Base-by-base conservation (phyloP, 2,888 invertebrate genomes). In the Epinotia demarniana region DNA sequence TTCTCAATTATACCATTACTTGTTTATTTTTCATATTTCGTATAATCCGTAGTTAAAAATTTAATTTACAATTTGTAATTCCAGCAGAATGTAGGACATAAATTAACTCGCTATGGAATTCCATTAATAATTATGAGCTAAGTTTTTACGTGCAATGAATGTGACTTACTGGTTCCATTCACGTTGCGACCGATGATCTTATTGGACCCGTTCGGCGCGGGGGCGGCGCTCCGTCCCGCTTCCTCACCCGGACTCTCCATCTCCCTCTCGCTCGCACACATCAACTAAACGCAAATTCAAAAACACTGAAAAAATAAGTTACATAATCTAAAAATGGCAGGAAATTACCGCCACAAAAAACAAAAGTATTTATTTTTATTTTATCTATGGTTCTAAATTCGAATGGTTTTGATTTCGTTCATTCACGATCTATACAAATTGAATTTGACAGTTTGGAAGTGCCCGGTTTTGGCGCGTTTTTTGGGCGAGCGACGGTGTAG, bases 161-260 rank as follows among this genome's bases (percentile, higher is more conserved):
- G 77, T 89, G 90, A 95, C 95, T 95, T 92, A 95, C 95, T 95
- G 89, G 95, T 95, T 82, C 95, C 95, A 92, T 95, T 95, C 90
- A 95, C 93, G 87, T 95, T 95, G 84, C 95, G 94, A 85, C 95
- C 95, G 91, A 95, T 95, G 84, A 95, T 95, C 91, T 95, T 95
- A 90, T 95, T 94, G 87, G 95, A 94, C 80, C 95, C 94, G 79
- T 95, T 95, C 78, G 94, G 90, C 78, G 92, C 88, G 85, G 94
- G 91, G 82, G 93, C 87, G 85, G 88, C 88, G 77, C 81, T 87
- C 84, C 93, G 91, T 89, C 92, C 93, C 89, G 91, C 86, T 87
- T 94, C 94, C 90, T 92, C 93, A 75, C 91, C 91, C 86, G 92
- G 89, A 81, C 92, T 92, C 87, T 94, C 93, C 93, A 93, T 94